A percentile compares a stretch with the other conserved stretches of the same genome.
These are phyloP conservation scores for Tiliacea aurago DNA, from an alignment of 2,888 invertebrate genomes.

Conservation along the genomic window DNA sequence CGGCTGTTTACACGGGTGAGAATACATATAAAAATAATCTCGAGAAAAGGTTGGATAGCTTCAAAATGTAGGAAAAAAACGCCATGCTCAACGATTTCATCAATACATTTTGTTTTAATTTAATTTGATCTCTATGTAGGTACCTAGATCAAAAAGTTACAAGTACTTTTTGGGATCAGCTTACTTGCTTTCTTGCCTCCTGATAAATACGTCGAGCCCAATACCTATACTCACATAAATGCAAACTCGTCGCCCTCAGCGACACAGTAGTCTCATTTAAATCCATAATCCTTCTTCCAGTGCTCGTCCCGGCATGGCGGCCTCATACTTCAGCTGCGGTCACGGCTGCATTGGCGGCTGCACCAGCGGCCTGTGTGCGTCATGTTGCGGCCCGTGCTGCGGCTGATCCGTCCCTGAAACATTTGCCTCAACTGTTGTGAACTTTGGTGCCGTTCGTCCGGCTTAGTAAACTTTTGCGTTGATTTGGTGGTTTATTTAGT, in stretches of 20 bases:
- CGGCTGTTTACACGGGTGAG: slow-evolving; percentile 80
- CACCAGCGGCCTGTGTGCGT: slow-evolving; percentile 79
- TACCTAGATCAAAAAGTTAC: too few species aligned
- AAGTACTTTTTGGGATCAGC: too few species aligned
- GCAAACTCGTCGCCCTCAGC: not conserved
- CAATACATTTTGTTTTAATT: too few species aligned
- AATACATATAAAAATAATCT: not conserved
- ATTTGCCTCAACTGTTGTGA: slow-evolving; percentile 11
- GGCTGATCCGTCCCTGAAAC: slow-evolving; percentile 59
- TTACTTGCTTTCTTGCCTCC: too few species aligned
- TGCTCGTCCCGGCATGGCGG: slow-evolving; percentile 81
- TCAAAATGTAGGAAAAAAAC: not conserved
- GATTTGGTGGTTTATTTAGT: slow-evolving; percentile 23
- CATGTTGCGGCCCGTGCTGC: slow-evolving; percentile 83
- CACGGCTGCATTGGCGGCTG: slow-evolving; percentile 86
- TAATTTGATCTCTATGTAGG: too few species aligned
- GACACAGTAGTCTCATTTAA: not conserved
- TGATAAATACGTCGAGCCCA: too few species aligned
- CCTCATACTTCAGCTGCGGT: slow-evolving; percentile 83
- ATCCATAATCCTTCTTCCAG: slow-evolving; percentile 63
- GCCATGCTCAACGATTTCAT: too few species aligned
- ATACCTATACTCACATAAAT: not conserved
- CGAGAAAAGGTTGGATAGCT: not conserved
- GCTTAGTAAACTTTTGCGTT: slow-evolving; percentile 44
- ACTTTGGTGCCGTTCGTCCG: not conserved